Evolutionary conservation across 2,888 invertebrate genomes (phyloP), one percentile per base, ranked within the genome.

Genomic region (Acanthococcus lagerstroemiae): DNA sequence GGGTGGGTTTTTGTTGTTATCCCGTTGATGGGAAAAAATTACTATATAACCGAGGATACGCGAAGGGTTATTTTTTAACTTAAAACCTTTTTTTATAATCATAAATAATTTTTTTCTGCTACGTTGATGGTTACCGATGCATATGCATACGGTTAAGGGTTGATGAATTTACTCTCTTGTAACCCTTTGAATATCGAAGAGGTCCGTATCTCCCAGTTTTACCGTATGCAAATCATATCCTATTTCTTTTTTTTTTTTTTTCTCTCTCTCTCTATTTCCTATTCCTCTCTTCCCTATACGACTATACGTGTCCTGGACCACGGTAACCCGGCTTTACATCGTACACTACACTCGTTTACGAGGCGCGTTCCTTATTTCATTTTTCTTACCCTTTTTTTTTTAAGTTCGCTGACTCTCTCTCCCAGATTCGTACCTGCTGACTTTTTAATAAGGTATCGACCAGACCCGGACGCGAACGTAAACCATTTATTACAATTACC

Each of bases 21-120:
- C 63, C 63, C 63, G 63, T 63, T 63, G 63, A 63, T 63, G 63
- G 63, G 63, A 63, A 63, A 63, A 63, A 63, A 63, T 63, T 63
- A 63, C 63, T 37, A 52, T 52, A 52, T 24, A 21, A 2, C n/a
- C 21, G 52, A 54, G 54, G 52, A 63, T 54, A 63, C 21, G 61
- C 52, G 61, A 61, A 63, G 63, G 63, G 63, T 63, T 63, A 63
- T 63, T 63, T 63, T 63, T 63, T 63, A 63, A 63, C 63, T 63
- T 63, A 63, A 63, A 63, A 63, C 63, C 63, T 63, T 63, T 63
- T 63, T 63, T 63, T 54, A 63, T 63, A 63, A 63, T 63, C 63
- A 63, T 63, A 63, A 63, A 63, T 63, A 63, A 63, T 63, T 63
- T 63, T 63, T 63, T 63, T 63, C 44, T 63, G 24, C 63, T 22